Evolutionary conservation across 2,797 vertebrate genomes (phyloP), one percentile per base, ranked within the genome.

Genomic region (Tapera naevia): DNA sequence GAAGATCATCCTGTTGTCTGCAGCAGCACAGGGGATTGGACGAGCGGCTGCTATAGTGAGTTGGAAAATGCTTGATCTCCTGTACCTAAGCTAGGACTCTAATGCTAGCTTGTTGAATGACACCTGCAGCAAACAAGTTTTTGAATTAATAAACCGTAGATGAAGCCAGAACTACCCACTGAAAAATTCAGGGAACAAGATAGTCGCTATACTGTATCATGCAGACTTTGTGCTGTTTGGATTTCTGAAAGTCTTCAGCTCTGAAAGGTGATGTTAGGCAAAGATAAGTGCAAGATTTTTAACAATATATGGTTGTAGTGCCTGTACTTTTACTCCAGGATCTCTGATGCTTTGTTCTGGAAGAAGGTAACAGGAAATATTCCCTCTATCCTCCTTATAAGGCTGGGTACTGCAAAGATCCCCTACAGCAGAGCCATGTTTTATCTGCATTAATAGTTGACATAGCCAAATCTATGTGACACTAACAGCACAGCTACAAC

Each of bases 21-120:
- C 99, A 2, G 99, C 99, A 1, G 99, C 99, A 4, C 99, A 99
- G 95, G 99, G 99, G 58, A 99, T 99, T 21, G 99, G 99, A 93
- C 97, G 88, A 92, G 99, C 99, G 22, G 97, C 98, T 37, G 99
- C 99, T 72, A 80, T 99, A 48, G 99, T 99, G 98, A 99, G 97
- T 96, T 62, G 51, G 25, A 7, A 39, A 15, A 78, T 4, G 8
- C 23, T 41, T 84, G 28, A 80, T 75, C 39, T 73, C 48, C 48
- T 70, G 23, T 56, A 39, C 46, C 46, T 58, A 21, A 51, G 32
- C 24, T 43, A 23, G 37, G 32, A 62, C 22, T 81, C 12, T 50
- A 81, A 9, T 24, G 45, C 17, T 33, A 32, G 10, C 16, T 37
- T 71, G 30, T 57, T 32, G 28, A 64, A 12, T 21, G 13, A 25